Evolutionary conservation across 2,113 vertebrate genomes (phyloP).

Genomic region (Dryoscopus gambensis): DNA sequence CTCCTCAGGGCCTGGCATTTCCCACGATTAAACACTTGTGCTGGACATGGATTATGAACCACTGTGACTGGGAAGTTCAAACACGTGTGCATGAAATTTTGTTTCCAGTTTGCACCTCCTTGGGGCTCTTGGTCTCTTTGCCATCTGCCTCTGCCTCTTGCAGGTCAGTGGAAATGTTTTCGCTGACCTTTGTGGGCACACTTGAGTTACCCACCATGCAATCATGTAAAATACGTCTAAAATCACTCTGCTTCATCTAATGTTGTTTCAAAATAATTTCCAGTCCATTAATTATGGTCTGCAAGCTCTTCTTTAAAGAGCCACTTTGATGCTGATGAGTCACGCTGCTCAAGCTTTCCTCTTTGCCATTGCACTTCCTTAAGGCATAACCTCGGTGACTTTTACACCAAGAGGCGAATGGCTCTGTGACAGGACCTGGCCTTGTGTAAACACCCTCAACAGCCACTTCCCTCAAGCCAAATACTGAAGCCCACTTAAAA

Average conservation of each 20-base stretch:
- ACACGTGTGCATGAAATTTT: not conserved
- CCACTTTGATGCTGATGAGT: not conserved
- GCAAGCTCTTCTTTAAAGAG: not conserved
- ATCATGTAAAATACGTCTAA: not conserved
- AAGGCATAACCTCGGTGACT: not conserved
- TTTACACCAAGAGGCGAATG: not conserved
- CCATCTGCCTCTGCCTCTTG: not conserved
- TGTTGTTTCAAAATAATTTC: constrained; percentile 1
- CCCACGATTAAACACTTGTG: fast-evolving
- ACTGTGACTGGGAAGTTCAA: not conserved
- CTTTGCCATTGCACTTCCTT: not conserved
- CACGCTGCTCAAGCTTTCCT: not conserved
- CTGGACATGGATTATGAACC: not conserved
- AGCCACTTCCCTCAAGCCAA: not conserved
- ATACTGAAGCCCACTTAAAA: not conserved
- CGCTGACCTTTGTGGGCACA: not conserved
- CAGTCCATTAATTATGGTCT: not conserved
- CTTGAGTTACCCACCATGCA: not conserved
- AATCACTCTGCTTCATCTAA: not conserved
- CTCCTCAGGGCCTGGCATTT: not conserved
- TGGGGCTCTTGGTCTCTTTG: not conserved
- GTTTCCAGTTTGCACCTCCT: not conserved
- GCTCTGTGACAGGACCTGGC: not conserved
- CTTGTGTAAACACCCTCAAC: not conserved
- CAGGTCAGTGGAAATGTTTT: not conserved